Percentiles rank a stretch among this genome's conserved stretches.
These are phyloP conservation scores for Varecia variegata DNA, from an alignment of 2,797 vertebrate genomes.

Conservation along the genomic window DNA sequence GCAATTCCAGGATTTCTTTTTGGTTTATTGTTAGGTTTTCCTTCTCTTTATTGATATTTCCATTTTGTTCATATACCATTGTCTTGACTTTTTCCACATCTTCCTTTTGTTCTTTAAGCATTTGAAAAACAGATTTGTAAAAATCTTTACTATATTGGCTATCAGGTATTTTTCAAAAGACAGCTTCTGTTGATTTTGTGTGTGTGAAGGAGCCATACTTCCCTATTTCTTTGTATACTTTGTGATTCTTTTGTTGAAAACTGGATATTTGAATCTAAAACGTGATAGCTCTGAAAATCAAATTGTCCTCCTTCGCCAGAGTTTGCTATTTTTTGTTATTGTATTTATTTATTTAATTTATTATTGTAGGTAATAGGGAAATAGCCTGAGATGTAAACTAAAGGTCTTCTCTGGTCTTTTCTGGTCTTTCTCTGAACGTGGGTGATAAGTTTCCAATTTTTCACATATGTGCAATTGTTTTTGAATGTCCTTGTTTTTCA, in stretches of 20 bases:
- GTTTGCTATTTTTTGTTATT: background rate
- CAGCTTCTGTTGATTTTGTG: too few species aligned
- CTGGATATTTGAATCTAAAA: background rate
- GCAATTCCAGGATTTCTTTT: background rate
- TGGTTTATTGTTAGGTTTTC: background rate
- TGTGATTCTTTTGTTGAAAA: background rate
- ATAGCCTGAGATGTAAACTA: background rate
- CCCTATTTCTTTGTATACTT: background rate
- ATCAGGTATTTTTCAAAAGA: background rate
- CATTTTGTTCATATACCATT: background rate
- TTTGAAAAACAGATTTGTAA: background rate
- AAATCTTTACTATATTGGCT: background rate
- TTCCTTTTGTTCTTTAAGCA: background rate
- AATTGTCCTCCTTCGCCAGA: background rate
- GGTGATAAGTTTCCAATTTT: background rate
- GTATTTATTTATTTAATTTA: background rate
- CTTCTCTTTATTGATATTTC: background rate
- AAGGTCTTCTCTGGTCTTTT: background rate
- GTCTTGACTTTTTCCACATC: background rate
- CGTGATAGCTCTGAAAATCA: background rate
- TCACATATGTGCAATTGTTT: too few species aligned
- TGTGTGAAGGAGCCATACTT: background rate
- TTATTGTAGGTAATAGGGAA: background rate
- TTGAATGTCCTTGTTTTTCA: background rate
- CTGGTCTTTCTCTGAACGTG: too few species aligned